phyloP scores from a whole-genome alignment of 2,113 vertebrate genomes.

The Noctilio leporinus region DNA sequence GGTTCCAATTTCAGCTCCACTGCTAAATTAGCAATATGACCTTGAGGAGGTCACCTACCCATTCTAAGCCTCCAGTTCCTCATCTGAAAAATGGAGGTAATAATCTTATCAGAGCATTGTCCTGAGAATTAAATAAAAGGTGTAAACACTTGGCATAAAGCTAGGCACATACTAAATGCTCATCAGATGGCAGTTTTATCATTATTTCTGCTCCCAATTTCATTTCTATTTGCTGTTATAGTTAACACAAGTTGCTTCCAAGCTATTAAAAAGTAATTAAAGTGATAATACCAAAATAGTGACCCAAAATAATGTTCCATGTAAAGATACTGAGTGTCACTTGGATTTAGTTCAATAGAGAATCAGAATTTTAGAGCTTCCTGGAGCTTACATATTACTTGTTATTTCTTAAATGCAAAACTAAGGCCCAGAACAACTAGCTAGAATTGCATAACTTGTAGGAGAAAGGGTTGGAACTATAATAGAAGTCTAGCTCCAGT shows the following conservation, averaged over 20 bases:
- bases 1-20: not conserved
- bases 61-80: not conserved
- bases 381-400: not conserved
- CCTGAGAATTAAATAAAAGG: constrained; percentile 28
- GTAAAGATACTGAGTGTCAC: constrained; percentile 34
- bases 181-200: constrained; percentile 19
- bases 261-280: constrained; percentile 55
- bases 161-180: constrained; percentile 22
- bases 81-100: constrained; percentile 11
- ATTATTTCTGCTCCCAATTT: constrained; percentile 44
- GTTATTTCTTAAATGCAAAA: constrained; percentile 9
- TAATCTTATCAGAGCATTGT: constrained; percentile 22
- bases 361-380: constrained; percentile 31
- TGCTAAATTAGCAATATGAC: not conserved
- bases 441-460: not conserved
- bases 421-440: not conserved
- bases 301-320: constrained; percentile 27
- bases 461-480: not conserved
- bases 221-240: constrained; percentile 40
- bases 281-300: constrained; percentile 26
- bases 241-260: constrained; percentile 28
- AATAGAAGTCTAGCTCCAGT: not conserved
- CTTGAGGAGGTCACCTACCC: not conserved
- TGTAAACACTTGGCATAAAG: not conserved
- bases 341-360: constrained; percentile 23